Base-by-base conservation (phyloP, 1,140 invertebrate genomes). In the Cepaea nemoralis region DNA sequence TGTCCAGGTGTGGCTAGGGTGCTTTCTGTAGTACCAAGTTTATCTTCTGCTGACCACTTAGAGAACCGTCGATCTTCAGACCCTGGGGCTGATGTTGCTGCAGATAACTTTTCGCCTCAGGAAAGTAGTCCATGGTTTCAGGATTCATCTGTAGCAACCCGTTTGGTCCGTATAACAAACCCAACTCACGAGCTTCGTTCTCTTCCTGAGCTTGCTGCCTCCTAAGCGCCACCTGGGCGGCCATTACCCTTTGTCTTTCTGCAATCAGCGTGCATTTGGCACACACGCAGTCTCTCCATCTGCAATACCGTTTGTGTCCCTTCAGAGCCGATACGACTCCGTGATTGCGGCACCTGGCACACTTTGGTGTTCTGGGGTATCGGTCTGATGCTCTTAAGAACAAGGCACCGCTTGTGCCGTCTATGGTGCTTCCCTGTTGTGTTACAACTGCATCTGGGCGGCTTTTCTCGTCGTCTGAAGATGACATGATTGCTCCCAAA, bases 231-330 rank as follows among this genome's bases (percentile, higher is more conserved):
- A 91, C 91, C 94, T 99, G 97, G 75, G 98, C 97, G 0, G 97
- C 97, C 97, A 99, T 99, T 16, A 99, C 98, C n/a, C 97, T 91
- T 89, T 99, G 97, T 70, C 98, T 91, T 91, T 99, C 97, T 67
- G 97, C 97, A 78, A 99, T 99, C 5, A 99, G 93, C 27, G 96
- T 97, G 90, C 98, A 99, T 93, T 99, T 99, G 63, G 97, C 96
- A 93, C 98, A 91, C 39, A 89, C 88, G 84, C 91, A 91, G 83
- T 91, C 91, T 74, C 89, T 78, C 90, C 90, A 91, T 19, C 97
- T 94, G 91, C 97, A 99, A 88, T 97, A 95, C 81, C 97, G 94
- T 90, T 99, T 99, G 91, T 99, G 98, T 0, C 97, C 97, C 86
- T 98, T 95, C 40, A 99, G 93, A 91, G 97, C 97, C 0, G 96